phyloP scores from a whole-genome alignment of 2,113 vertebrate genomes.

The Enhydra lutris region DNA sequence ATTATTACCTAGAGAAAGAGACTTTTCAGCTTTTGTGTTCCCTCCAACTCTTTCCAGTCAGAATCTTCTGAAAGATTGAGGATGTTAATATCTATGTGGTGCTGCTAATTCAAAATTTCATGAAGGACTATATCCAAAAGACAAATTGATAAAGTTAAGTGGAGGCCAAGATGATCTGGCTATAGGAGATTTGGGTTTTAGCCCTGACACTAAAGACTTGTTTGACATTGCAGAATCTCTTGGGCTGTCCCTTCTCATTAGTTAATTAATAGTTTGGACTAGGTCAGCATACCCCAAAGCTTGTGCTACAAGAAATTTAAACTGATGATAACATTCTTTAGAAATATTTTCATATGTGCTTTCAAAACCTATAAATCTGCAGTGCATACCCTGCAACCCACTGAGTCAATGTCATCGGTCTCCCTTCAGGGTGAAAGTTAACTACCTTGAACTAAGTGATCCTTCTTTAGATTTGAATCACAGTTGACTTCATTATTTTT shows the following conservation, averaged over 20 bases:
- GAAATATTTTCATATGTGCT: neutral
- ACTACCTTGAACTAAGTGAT: neutral
- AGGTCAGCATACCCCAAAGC: neutral
- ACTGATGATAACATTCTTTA: neutral
- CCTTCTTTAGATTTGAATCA: neutral
- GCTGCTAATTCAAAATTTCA: conserved; percentile 3
- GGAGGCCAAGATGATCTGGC: neutral
- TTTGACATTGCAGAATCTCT: neutral
- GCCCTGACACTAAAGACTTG: neutral
- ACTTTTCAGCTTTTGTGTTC: neutral
- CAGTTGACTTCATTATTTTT: neutral
- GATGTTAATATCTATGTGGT: neutral
- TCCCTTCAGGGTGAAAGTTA: neutral
- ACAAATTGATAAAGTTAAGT: conserved; percentile 6
- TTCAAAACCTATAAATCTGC: neutral
- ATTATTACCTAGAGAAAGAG: neutral
- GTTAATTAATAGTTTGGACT: neutral
- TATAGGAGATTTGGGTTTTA: neutral
- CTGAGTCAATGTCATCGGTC: neutral
- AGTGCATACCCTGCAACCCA: neutral
- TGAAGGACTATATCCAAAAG: neutral
- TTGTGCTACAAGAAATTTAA: neutral
- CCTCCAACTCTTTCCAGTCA: neutral
- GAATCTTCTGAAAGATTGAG: neutral
- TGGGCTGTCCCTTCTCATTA: neutral